Conservation (phyloP, 2,113 vertebrate genomes). For the Thryonomys swinderianus region DNA sequence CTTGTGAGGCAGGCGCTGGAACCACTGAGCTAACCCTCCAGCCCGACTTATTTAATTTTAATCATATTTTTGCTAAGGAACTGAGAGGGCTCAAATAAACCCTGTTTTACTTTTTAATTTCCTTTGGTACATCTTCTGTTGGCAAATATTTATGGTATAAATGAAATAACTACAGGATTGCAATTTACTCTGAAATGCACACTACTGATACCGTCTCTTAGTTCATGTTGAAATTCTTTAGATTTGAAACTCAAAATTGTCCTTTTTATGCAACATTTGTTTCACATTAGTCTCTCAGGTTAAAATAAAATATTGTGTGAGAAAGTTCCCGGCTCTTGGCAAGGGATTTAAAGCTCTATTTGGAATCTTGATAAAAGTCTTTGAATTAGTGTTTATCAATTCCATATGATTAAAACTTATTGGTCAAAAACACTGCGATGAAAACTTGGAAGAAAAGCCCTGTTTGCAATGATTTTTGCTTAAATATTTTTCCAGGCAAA, state of each 20-base stretch:
- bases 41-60: background rate
- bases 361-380: slow-evolving; percentile 56
- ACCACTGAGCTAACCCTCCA: too few species aligned
- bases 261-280: background rate
- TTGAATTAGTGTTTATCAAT: slow-evolving; percentile 68
- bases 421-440: background rate
- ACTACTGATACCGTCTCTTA: background rate
- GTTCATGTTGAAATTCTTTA: background rate
- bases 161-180: background rate
- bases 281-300: background rate
- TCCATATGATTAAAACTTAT: slow-evolving; percentile 52
- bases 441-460: background rate
- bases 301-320: slow-evolving; percentile 67
- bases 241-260: background rate
- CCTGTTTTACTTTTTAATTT: background rate
- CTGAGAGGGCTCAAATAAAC: background rate
- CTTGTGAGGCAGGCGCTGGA: too few species aligned
- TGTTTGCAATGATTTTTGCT: background rate
- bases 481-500: slow-evolving; percentile 8
- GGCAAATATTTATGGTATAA: background rate
- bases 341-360: slow-evolving; percentile 61
- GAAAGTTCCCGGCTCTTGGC: slow-evolving; percentile 51
- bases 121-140: background rate
- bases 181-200: background rate
- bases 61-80: background rate